Conservation (phyloP, 1,140 invertebrate species). For the Drosophila takahashii region DNA sequence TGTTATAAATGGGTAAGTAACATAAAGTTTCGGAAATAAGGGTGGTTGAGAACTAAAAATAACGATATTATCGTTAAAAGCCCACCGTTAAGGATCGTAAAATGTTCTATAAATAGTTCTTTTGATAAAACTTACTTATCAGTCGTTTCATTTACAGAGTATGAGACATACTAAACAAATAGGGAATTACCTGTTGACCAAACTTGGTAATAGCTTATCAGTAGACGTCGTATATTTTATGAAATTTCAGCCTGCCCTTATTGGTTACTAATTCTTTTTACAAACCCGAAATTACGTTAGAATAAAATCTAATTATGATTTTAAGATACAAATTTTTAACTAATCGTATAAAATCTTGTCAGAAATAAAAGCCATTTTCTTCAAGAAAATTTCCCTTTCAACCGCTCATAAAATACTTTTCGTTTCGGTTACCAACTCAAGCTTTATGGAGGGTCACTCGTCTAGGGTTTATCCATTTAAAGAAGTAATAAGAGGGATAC, state of each 20-base stretch:
- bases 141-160: background rate
- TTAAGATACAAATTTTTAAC: no score
- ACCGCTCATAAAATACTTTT: background rate
- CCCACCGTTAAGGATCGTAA: no score
- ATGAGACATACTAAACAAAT: background rate
- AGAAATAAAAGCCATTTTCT: background rate
- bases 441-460: slow-evolving; percentile 8
- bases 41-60: no score
- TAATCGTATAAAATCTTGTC: background rate
- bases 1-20: background rate
- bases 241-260: no score
- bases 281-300: no score
- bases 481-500: background rate
- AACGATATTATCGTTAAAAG: no score
- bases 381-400: background rate
- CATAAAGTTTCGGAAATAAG: no score
- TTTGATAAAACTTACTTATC: background rate
- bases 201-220: background rate
- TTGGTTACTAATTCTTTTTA: no score
- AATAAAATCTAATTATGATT: no score
- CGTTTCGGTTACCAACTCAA: slow-evolving; percentile 9
- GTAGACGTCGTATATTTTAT: no score
- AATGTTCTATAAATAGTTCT: background rate
- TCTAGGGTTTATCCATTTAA: slow-evolving; percentile 6
- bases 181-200: background rate